phyloP scores from a whole-genome alignment of 2,888 invertebrate species.

The Sthenelais limicola region DNA sequence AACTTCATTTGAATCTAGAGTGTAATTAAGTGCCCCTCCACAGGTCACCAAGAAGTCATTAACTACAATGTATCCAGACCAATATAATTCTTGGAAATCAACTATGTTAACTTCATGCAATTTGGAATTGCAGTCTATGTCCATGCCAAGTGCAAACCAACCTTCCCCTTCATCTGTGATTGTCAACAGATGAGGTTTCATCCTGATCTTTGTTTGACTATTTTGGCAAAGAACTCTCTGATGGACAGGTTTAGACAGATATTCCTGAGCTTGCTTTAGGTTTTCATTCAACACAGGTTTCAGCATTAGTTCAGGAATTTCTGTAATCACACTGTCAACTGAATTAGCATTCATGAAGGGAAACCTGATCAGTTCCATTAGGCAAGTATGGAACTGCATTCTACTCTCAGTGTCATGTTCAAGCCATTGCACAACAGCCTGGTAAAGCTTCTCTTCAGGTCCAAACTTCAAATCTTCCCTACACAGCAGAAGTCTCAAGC shows the following conservation, averaged over 20 bases:
- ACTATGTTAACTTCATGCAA: slow-evolving; percentile 4
- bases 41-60: slow-evolving; percentile 22
- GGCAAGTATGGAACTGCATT: not conserved
- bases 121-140: not conserved
- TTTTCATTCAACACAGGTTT: not conserved
- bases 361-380: slow-evolving; percentile 15
- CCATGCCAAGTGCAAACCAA: not conserved
- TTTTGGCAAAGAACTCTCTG: not conserved
- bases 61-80: slow-evolving; percentile 6
- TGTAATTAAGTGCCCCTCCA: slow-evolving; percentile 6
- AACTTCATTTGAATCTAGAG: not conserved
- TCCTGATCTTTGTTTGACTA: not conserved
- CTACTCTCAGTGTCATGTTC: slow-evolving; percentile 8
- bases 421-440: slow-evolving; percentile 2
- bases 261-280: not conserved
- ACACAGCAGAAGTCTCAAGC: slow-evolving; percentile 23
- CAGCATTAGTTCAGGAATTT: not conserved
- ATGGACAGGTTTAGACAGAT: not conserved
- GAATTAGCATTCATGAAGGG: not conserved
- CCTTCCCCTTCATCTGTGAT: slow-evolving; percentile 9
- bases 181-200: slow-evolving; percentile 8
- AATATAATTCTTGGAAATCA: not conserved
- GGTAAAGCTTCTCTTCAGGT: not conserved
- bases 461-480: slow-evolving; percentile 10
- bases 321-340: not conserved